Evolutionary conservation across 2,797 vertebrate species (phyloP), one percentile per base, ranked within the genome.

Genomic region (Chloroceryle amazona): DNA sequence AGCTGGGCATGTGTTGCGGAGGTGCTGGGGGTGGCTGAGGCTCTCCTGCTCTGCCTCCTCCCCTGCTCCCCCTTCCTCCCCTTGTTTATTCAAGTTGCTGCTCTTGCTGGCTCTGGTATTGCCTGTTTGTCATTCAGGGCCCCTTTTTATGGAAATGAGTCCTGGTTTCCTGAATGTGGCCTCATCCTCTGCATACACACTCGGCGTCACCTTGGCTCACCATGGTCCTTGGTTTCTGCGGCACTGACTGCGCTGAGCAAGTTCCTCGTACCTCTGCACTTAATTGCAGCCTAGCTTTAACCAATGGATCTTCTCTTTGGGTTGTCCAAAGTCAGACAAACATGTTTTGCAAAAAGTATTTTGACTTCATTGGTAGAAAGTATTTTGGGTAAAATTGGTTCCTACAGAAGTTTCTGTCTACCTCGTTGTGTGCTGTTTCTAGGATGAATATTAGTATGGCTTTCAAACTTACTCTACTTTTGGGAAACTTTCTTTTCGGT

Each of bases 171-270:
- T 52, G 33, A 44, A 5, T 12, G 3, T 4, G 20, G 8, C 8
- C 11, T 6, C 4, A 1, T 42, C 41, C 8, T 49, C 54, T 90
- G 31, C 3, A 0, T 20, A 9, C 11, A 10, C 5, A 5, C 20
- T 26, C 0, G 0, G 7, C 52, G 65, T 75, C 51, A 41, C 73
- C 35, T 31, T 71, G 62, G 6, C 54, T 81, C 66, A 42, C 63
- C 11, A 0, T 18, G 13, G 29, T 13, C 42, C 37, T 29, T 78
- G 62, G 15, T 37, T 57, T 58, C 20, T 65, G 28, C 33, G 35
- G 29, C 41, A 26, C 29, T 14, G 7, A 41, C 17, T 47, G 21
- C 28, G 3, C 11, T 16, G 12, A 63, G 39, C 25, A 52, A 60
- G 22, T 17, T 74, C 49, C 35, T 71, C 1, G 1, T 55, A 55